Conservation (phyloP, 1,140 invertebrate species). For the Rhizoglyphus robini region DNA sequence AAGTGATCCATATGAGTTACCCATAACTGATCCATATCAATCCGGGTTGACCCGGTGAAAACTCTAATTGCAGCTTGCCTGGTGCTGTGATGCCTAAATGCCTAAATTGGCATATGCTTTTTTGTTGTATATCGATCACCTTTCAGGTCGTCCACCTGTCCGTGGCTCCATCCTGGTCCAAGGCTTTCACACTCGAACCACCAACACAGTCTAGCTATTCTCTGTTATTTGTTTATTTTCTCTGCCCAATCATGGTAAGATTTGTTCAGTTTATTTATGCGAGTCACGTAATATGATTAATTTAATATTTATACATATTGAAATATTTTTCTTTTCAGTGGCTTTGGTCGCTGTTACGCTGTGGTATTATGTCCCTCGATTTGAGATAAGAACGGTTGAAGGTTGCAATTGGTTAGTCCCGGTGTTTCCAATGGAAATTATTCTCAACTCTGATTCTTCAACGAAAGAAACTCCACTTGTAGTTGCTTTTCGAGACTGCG, state of each 20-base stretch:
- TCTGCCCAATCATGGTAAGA: background rate
- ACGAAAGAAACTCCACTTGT: slow-evolving; percentile 86
- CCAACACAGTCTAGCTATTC: background rate
- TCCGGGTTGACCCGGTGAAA: no score
- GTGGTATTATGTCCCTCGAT: slow-evolving; percentile 99
- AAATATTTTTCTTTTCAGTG: slow-evolving; percentile 6
- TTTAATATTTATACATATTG: no score
- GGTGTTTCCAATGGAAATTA: slow-evolving; percentile 99
- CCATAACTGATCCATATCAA: no score
- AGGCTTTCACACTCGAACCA: no score
- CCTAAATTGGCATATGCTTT: no score
- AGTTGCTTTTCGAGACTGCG: slow-evolving; percentile 74
- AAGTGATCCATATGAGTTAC: no score
- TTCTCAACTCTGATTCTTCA: slow-evolving; percentile 90
- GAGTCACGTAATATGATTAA: no score
- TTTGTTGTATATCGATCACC: no score
- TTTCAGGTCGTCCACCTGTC: no score
- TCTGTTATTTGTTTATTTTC: background rate
- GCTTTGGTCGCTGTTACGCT: slow-evolving; percentile 15
- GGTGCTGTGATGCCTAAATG: no score
- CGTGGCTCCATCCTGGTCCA: no score
- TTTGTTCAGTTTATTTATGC: background rate
- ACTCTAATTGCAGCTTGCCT: no score
- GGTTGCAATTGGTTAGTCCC: slow-evolving; percentile 72
- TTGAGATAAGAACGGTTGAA: slow-evolving; percentile 97